Base-by-base conservation (phyloP, 2,797 vertebrate species). In the Sebastes matsubarae region DNA sequence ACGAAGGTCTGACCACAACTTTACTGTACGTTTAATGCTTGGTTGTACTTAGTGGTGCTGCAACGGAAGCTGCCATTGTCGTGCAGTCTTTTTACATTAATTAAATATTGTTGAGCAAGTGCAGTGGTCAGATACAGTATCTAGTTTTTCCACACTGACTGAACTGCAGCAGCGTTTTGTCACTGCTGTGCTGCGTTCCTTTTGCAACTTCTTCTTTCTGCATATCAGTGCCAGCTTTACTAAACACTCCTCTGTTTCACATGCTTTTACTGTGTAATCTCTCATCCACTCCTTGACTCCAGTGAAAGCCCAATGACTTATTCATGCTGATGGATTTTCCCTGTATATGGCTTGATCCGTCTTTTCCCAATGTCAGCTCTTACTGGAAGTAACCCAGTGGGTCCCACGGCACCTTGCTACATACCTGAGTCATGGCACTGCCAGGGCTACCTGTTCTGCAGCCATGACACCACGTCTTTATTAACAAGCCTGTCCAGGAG, bases 311-410 rank as follows among this genome's bases (percentile, higher is more conserved):
- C 75, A 77, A 93, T 96, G 87, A 96, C 92, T 96, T 96, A 96
- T 96, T 96, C 83, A 96, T 95, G 90, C 92, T 96, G 95, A 96
- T 96, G 95, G 94, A 92, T 93, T 96, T 96, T 95, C 89, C 91
- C 92, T 96, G 94, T 96, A 90, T 74, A 85, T 79, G 63, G 72
- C 63, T 75, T 16, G 81, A 78, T 75, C 79, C 1, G 67, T 77
- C 71, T 86, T 89, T 89, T 88, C 80, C 81, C 82, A 88, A 63
- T 85, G 92, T 93, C 92, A 92, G 91, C 89, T 84, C 75, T 87
- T 77, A 78, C 79, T 83, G 74, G 85, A 88, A 58, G 82, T 72
- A 78, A 68, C 71, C 82, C 77, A 63, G 80, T 66, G 68, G 71
- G 38, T 68, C 82, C 76, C 66, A 73, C 42, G 60, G 68, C 68